Conservation (phyloP, 2,113 vertebrate genomes). For the Chloebia gouldiae region DNA sequence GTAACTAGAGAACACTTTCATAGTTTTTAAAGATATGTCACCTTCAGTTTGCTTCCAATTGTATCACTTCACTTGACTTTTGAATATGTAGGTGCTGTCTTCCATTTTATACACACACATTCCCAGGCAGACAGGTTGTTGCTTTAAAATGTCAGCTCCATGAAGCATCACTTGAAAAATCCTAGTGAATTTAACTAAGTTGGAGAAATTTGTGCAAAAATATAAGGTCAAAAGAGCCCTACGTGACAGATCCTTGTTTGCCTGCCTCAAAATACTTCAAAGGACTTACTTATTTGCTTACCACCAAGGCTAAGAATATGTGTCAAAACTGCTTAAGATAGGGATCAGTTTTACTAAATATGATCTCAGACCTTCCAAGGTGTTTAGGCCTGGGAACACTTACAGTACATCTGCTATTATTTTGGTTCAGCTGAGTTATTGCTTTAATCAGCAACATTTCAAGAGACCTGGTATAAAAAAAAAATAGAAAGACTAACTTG, state of each 20-base stretch:
- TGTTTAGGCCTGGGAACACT: conserved; percentile 70
- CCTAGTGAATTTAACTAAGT: conserved; percentile 31
- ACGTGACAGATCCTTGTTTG: conserved; percentile 10
- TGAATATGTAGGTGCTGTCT: neutral
- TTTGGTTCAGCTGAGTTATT: conserved; percentile 63
- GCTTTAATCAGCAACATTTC: conserved; percentile 67
- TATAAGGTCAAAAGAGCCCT: conserved; percentile 39
- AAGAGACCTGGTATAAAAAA: neutral
- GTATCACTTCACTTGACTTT: neutral
- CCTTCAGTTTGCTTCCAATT: neutral
- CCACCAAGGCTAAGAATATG: conserved; percentile 16
- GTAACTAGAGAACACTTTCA: neutral
- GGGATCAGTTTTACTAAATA: conserved; percentile 58
- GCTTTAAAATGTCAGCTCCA: conserved; percentile 46
- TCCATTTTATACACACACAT: neutral
- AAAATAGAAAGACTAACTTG: conserved; percentile 3
- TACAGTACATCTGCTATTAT: conserved; percentile 71
- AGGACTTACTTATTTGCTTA: conserved; percentile 34
- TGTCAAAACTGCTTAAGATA: conserved; percentile 67
- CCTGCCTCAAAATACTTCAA: conserved; percentile 38
- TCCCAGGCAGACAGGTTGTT: neutral
- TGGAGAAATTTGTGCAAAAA: conserved; percentile 51
- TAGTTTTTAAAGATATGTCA: neutral
- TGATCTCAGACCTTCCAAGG: conserved; percentile 62
- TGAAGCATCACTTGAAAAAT: conserved; percentile 50